phyloP scores from a whole-genome alignment of 2,797 vertebrate species.

The Eupleurogrammus muticus region DNA sequence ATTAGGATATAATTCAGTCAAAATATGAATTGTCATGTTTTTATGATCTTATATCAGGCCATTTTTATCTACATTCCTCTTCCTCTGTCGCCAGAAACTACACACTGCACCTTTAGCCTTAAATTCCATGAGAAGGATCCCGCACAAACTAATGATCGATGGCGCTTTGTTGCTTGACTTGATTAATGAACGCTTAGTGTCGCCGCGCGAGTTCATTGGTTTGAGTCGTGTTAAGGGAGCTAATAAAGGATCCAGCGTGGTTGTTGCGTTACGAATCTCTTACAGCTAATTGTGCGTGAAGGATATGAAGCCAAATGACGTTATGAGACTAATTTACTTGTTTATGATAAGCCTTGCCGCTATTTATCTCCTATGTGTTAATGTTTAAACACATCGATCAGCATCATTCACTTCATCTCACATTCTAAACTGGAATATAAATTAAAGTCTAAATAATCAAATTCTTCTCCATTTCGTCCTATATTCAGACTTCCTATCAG shows the following conservation, averaged over 20 bases:
- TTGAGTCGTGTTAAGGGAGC: conserved; percentile 20
- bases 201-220: conserved; percentile 12
- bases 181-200: conserved; percentile 23
- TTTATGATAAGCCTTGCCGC: conserved; percentile 25
- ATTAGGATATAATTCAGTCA: no score
- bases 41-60: no score
- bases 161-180: conserved; percentile 14
- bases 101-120: neutral
- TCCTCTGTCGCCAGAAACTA: no score
- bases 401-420: neutral
- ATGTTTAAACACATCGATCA: conserved; percentile 13
- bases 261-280: conserved; percentile 31
- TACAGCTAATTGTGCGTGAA: conserved; percentile 42
- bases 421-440: neutral
- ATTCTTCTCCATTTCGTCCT: neutral
- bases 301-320: conserved; percentile 30
- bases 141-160: conserved; percentile 13
- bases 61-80: no score
- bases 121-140: neutral
- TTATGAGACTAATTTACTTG: conserved; percentile 43
- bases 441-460: conserved; percentile 8
- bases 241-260: conserved; percentile 17
- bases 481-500: neutral
- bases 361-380: conserved; percentile 22
- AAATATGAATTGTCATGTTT: no score